phyloP scores from a whole-genome alignment of 2,113 vertebrate genomes.

The Petrocephalus zakoni region DNA sequence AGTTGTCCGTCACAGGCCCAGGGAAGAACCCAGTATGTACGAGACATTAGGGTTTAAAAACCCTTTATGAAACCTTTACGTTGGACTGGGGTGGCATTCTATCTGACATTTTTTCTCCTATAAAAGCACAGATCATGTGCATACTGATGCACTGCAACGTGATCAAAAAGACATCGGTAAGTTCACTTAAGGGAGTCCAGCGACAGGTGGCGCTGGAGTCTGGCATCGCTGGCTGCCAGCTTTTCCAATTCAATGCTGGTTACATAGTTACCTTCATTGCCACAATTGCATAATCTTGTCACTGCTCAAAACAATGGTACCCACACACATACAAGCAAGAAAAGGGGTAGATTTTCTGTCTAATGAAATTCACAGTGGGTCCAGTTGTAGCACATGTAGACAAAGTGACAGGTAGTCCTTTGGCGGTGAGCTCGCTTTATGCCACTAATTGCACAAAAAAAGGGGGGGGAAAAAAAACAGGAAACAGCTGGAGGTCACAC shows the following conservation, averaged over 20 bases:
- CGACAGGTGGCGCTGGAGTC: slow-evolving; percentile 36
- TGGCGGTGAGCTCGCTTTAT: slow-evolving; percentile 62
- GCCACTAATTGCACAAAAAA: slow-evolving; percentile 35
- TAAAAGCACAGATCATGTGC: neutral
- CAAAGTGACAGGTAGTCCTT: slow-evolving; percentile 66
- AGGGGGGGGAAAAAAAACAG: neutral
- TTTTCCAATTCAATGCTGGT: slow-evolving; percentile 35
- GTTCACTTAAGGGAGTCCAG: neutral
- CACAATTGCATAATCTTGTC: slow-evolving; percentile 64
- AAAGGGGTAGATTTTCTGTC: slow-evolving; percentile 28
- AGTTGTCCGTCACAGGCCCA: neutral
- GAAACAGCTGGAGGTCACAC: neutral
- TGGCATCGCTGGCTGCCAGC: slow-evolving; percentile 46
- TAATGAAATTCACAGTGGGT: slow-evolving; percentile 70
- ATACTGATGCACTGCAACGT: neutral
- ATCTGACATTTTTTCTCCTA: neutral
- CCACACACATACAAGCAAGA: slow-evolving; percentile 52
- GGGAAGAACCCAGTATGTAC: neutral
- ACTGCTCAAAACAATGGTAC: slow-evolving; percentile 39
- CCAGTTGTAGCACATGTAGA: slow-evolving; percentile 62
- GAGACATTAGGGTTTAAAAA: neutral
- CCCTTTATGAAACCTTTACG: neutral
- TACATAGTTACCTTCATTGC: slow-evolving; percentile 53
- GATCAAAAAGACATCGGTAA: neutral
- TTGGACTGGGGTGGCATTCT: neutral